Conservation (phyloP, 2,113 vertebrate species). For the Bombycilla garrulus region DNA sequence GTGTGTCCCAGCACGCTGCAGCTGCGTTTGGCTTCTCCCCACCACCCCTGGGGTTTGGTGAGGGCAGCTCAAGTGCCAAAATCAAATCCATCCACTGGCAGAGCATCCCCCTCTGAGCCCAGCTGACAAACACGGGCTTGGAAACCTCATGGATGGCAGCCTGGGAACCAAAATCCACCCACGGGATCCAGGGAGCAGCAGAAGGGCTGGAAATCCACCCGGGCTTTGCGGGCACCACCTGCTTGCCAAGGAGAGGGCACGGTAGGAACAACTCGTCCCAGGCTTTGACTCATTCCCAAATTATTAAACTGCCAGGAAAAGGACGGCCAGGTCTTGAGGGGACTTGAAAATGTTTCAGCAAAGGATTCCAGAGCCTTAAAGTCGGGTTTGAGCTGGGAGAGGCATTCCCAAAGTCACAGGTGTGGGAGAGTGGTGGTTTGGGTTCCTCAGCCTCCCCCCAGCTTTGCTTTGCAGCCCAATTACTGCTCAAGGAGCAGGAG, state of each 20-base stretch:
- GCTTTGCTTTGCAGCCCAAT: background rate
- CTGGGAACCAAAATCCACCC: background rate
- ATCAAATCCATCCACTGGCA: rapidly evolving
- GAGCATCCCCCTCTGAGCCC: background rate
- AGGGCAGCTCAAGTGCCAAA: background rate
- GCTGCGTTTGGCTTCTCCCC: background rate
- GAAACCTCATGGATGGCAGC: background rate
- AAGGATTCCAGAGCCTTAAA: background rate
- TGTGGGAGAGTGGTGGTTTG: rapidly evolving
- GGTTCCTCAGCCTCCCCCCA: background rate
- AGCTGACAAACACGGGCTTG: background rate
- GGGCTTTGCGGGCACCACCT: background rate
- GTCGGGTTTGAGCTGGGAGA: background rate
- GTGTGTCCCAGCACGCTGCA: background rate
- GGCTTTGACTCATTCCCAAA: background rate
- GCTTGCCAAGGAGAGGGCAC: background rate
- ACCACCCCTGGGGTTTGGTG: too few relatives aligned
- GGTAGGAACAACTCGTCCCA: background rate
- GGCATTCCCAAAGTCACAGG: background rate
- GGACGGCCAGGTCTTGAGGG: background rate
- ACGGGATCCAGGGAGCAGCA: background rate
- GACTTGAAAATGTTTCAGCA: background rate
- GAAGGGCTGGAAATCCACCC: background rate
- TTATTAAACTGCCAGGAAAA: background rate
- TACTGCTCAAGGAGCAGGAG: background rate